phyloP scores from a whole-genome alignment of 2,888 invertebrate species.

The Saturnia pavonia region DNA sequence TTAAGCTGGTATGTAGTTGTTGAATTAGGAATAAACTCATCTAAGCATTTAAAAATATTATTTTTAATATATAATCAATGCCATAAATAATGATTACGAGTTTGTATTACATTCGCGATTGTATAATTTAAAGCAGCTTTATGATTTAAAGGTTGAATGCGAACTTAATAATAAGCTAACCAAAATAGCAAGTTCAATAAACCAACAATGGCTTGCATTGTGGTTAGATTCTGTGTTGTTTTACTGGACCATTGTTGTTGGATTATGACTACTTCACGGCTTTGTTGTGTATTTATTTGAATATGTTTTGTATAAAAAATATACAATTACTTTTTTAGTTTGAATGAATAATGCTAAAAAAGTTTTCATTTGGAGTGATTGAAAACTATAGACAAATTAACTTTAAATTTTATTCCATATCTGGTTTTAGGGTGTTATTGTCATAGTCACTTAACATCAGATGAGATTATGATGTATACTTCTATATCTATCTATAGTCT shows the following conservation, averaged over 20 bases:
- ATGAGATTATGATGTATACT: too few relatives aligned
- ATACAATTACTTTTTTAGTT: neutral
- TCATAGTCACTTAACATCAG: neutral
- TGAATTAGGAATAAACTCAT: neutral
- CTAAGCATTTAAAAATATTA: neutral
- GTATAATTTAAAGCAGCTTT: neutral
- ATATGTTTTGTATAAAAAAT: neutral
- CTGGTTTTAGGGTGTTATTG: neutral
- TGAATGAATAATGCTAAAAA: neutral
- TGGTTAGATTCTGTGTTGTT: constrained; percentile 10
- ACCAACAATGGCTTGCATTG: constrained; percentile 13
- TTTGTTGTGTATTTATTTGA: neutral
- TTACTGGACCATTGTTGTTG: neutral
- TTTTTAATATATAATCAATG: neutral
- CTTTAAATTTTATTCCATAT: neutral
- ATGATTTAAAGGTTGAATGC: neutral
- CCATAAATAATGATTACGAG: neutral
- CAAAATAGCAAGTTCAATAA: constrained; percentile 7
- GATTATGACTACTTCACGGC: neutral
- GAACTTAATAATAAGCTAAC: constrained; percentile 1
- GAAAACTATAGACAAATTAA: neutral
- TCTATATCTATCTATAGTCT: too few relatives aligned
- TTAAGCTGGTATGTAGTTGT: neutral
- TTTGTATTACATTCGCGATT: neutral
- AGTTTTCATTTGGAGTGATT: neutral